A percentile compares a stretch with the other conserved stretches of the same genome.
Conservation (phyloP, 2,113 vertebrate genomes). For the Labrus mixtus region DNA sequence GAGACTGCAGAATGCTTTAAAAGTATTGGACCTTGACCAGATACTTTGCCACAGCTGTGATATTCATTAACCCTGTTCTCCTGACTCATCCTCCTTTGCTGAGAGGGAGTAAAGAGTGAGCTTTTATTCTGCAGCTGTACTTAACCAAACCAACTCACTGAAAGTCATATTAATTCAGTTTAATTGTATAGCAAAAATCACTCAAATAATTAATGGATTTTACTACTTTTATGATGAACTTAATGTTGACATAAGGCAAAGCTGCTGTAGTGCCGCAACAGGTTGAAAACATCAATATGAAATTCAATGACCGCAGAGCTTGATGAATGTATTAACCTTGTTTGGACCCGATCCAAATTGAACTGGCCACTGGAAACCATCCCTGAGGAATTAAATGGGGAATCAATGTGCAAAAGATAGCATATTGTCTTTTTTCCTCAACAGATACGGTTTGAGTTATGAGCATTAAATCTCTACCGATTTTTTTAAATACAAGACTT, state of each 20-base stretch:
- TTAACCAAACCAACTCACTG: neutral
- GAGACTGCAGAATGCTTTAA: too few relatives aligned
- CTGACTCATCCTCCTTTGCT: neutral
- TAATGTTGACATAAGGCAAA: neutral
- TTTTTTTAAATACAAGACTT: neutral
- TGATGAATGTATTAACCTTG: neutral
- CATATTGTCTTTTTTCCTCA: neutral
- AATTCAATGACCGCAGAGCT: neutral
- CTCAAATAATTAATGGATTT: neutral
- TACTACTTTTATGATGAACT: neutral
- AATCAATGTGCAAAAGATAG: neutral
- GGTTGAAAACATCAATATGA: neutral
- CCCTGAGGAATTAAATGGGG: neutral
- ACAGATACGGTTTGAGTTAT: neutral
- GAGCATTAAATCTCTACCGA: neutral
- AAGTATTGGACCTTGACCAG: too few relatives aligned
- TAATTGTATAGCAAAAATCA: neutral
- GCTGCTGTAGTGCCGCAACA: neutral
- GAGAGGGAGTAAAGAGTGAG: neutral
- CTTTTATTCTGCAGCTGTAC: too few relatives aligned
- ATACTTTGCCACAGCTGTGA: neutral
- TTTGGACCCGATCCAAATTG: neutral
- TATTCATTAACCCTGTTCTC: neutral
- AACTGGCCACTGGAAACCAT: neutral
- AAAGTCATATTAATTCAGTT: neutral